These are phyloP conservation scores for Sabatieria punctata DNA, from an alignment of 2,888 invertebrate species.

Conservation along the genomic window DNA sequence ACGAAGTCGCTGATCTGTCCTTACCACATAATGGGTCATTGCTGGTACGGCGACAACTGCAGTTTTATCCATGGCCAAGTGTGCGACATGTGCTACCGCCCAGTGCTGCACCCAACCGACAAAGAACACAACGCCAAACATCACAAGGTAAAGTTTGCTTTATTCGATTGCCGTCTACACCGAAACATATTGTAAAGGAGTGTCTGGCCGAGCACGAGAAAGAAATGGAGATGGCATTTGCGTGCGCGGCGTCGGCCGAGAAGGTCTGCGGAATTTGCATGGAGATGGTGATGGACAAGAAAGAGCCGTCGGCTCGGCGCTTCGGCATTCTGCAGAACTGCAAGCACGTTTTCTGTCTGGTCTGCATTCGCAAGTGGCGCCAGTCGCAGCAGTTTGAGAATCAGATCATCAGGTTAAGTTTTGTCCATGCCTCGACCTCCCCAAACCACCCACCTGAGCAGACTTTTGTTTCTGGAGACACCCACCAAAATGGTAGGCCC, in stretches of 20 bases:
- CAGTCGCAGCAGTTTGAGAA: neutral
- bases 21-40: constrained; percentile 34
- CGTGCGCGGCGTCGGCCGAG: constrained; percentile 47
- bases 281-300: constrained; percentile 49
- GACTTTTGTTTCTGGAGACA: too few relatives aligned
- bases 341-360: constrained; percentile 62
- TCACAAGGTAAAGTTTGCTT: constrained; percentile 2
- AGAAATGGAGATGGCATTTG: constrained; percentile 65
- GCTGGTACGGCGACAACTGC: constrained; percentile 31
- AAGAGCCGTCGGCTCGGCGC: constrained; percentile 35
- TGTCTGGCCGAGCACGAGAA: constrained; percentile 55
- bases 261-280: constrained; percentile 70
- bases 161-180: neutral
- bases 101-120: constrained; percentile 47
- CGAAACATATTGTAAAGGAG: constrained; percentile 38
- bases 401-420: neutral
- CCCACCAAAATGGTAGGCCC: too few relatives aligned
- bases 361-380: constrained; percentile 69
- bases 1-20: constrained; percentile 23
- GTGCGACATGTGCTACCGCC: constrained; percentile 57
- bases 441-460: too few relatives aligned
- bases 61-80: constrained; percentile 46
- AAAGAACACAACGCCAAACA: constrained; percentile 25
- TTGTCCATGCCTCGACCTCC: too few relatives aligned
- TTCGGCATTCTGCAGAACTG: constrained; percentile 75